Evolutionary conservation across 2,888 invertebrate genomes (phyloP), one percentile per base, ranked within the genome.

Genomic region (Drosophila greeni): DNA sequence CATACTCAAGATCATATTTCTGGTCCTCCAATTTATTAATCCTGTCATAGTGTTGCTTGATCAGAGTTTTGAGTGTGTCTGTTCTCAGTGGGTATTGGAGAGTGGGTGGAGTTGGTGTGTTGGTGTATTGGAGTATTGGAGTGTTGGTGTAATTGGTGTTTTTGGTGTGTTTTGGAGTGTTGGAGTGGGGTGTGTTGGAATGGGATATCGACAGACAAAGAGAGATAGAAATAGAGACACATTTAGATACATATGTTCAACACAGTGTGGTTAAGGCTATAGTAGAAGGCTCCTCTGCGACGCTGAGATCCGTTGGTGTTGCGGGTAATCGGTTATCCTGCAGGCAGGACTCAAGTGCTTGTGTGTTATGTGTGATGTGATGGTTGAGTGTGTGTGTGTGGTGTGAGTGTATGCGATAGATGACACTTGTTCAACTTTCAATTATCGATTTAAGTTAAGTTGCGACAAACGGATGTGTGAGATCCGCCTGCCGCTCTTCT

Each of bases 1-100:
- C 92, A 92, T 95, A 95, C 92, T 99, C 99, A 93, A 98, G 93
- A 93, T 99, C 99, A 92, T 95, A 99, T 92, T 98, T 99, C 90
- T 94, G 92, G 88, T 95, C 95, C 92, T 98, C 98, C 92, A 98
- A 93, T 86, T 91, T 90, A 90, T 89, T 90, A 92, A 98, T 95
- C 92, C 95, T 94, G 88, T 92, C 92, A 91, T 98, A 93, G 92
- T 97, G 95, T 87, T 94, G 93, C 91, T 93, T 94, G 91, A 92
- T 91, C 91, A 93, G 91, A 90, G 91, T 92, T 92, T 91, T 93
- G 91, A 95, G 84, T 90, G 91, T 90, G 90, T 95, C 95, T 95
- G 93, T 90, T 91, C 42, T 43, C 37, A 60, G 34, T 58, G 61
- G 48, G 49, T 54, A 20, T 36, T 49, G 40, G 40, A 40, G 40